Evolutionary conservation across 1,140 invertebrate species (phyloP).

Genomic region (Epicauta chinensis): DNA sequence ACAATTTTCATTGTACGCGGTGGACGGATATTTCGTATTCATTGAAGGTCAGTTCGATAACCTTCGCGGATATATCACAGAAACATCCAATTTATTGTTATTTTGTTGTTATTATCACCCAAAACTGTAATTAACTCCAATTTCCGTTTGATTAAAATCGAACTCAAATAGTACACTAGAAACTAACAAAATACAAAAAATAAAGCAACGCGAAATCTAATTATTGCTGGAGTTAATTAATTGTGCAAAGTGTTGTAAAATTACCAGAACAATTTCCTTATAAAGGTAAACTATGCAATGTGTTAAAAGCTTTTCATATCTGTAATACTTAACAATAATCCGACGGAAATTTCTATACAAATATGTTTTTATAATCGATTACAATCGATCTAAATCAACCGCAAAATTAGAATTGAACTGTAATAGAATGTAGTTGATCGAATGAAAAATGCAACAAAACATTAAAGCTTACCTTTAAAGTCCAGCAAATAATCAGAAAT

Average conservation of each 20-base stretch:
- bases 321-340: too few relatives aligned
- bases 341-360: too few relatives aligned
- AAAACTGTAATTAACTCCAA: slow-evolving; percentile 1
- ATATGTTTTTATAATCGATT: too few relatives aligned
- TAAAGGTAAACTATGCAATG: too few relatives aligned
- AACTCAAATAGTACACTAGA: too few relatives aligned
- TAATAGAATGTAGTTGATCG: background rate
- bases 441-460: background rate
- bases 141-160: background rate
- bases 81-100: slow-evolving; percentile 26
- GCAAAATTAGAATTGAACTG: too few relatives aligned
- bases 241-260: background rate
- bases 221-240: background rate
- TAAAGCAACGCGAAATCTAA: too few relatives aligned
- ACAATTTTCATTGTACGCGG: too few relatives aligned
- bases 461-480: slow-evolving; percentile 9
- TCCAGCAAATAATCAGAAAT: background rate
- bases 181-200: too few relatives aligned
- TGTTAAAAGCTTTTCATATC: too few relatives aligned
- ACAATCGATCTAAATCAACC: too few relatives aligned
- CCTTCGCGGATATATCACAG: slow-evolving; percentile 18
- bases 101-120: slow-evolving; percentile 5
- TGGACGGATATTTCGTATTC: slow-evolving; percentile 19
- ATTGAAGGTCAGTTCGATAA: slow-evolving; percentile 27
- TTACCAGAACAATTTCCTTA: too few relatives aligned